Conservation (phyloP, 2,888 invertebrate species). For the Spisula solida region DNA sequence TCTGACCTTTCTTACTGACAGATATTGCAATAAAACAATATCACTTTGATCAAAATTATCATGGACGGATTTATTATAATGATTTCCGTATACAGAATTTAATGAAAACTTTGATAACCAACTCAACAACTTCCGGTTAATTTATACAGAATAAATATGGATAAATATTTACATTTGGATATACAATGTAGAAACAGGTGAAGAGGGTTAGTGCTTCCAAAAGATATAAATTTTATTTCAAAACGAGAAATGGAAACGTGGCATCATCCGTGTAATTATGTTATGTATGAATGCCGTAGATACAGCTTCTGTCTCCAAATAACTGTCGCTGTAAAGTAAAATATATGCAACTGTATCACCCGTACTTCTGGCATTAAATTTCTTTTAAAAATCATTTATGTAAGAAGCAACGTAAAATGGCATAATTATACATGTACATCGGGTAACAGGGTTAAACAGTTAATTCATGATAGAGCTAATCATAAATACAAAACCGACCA, state of each 20-base stretch:
- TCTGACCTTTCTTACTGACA: not conserved
- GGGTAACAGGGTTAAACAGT: too few relatives aligned
- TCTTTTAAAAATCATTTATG: too few relatives aligned
- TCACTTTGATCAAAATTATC: not conserved
- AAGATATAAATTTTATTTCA: not conserved
- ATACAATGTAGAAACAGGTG: not conserved
- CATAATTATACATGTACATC: too few relatives aligned
- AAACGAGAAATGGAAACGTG: not conserved
- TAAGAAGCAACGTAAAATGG: too few relatives aligned
- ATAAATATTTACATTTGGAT: not conserved
- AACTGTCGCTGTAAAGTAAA: too few relatives aligned
- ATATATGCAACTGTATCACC: too few relatives aligned
- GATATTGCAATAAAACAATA: not conserved
- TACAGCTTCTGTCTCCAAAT: too few relatives aligned
- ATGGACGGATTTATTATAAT: not conserved
- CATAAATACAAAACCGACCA: too few relatives aligned
- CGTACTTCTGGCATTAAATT: too few relatives aligned
- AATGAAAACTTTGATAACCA: not conserved
- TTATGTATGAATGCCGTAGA: too few relatives aligned
- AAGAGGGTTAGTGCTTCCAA: not conserved
- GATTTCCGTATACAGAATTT: not conserved
- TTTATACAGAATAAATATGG: conserved; percentile 6
- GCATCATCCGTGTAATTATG: too few relatives aligned
- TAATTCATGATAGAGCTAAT: too few relatives aligned
- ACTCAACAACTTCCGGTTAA: not conserved